Evolutionary conservation across 2,797 vertebrate species (phyloP).

Genomic region (Falco berigora): DNA sequence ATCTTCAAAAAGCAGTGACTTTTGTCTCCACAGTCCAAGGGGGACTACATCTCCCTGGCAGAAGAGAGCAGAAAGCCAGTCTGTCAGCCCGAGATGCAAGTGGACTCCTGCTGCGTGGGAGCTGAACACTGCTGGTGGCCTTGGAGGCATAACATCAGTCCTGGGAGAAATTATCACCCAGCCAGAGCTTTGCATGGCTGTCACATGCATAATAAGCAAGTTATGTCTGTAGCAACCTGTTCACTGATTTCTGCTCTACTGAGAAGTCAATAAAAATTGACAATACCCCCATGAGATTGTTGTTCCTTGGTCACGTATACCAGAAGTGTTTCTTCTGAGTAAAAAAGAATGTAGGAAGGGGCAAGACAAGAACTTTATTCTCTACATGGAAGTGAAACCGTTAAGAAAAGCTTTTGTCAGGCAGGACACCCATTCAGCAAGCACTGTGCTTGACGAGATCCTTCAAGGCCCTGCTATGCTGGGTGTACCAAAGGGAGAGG

Average conservation of each 20-base stretch:
- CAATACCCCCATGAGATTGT: not conserved
- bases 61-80: not conserved
- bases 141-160: fast-evolving
- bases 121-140: not conserved
- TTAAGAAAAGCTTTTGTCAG: not conserved
- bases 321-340: not conserved
- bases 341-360: not conserved
- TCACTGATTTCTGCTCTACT: not conserved
- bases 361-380: not conserved
- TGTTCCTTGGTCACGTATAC: not conserved
- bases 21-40: not conserved
- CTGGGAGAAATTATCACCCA: not conserved
- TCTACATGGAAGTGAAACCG: not conserved
- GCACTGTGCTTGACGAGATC: not conserved
- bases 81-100: not conserved
- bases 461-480: not conserved
- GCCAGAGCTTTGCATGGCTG: not conserved
- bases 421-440: not conserved
- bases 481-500: not conserved
- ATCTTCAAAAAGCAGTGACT: not conserved
- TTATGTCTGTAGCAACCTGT: not conserved
- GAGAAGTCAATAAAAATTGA: not conserved
- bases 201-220: not conserved
- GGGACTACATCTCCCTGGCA: not conserved
- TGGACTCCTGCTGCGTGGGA: not conserved